Evolutionary conservation across 2,113 vertebrate genomes (phyloP), one percentile per base, ranked within the genome.

Genomic region (Probosciger aterrimus): DNA sequence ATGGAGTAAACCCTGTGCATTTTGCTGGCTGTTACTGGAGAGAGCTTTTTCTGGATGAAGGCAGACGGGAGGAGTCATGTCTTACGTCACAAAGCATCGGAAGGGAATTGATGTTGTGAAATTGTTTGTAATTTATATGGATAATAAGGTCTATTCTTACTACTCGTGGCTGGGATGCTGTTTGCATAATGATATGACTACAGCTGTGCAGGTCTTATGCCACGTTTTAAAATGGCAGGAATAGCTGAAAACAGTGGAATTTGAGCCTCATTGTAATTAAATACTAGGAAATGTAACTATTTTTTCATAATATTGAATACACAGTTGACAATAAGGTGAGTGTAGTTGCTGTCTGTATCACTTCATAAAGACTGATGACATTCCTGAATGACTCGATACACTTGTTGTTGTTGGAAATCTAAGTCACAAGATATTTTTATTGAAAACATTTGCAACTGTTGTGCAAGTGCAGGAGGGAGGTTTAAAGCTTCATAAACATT

Each of bases 401-500:
- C 19, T 68, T n/a, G 68, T 35, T 74, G 65, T 53, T 91, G 44
- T 19, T 71, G 71, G 20, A 88, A 94, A 80, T 27, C 6, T 57
- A 84, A 92, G 91, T 57, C 92, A 89, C 62, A 87, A 76, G 86
- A 73, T 82, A 28, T 37, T 69, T 74, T 82, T 84, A 59, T 70
- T 73, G 20, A 46, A 91, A 77, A 93, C 88, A 37, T 49, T 86
- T 82, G 83, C 71, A 65, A 84, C 24, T 79, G 44, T 92, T 93
- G 68, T 78, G 91, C 62, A 95, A 92, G 63, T 82, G 63, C 63
- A 74, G 53, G 50, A 28, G 7, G 44, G 63, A 85, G 46, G 59
- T 92, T 92, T 94, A 69, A 92, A 96, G 86, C 86, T 84, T 59
- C 83, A 65, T 49, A 89, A 62, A 76, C 65, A 70, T 46, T 67